A percentile compares a stretch with the other conserved stretches of the same genome.
These are phyloP conservation scores for Dryas iulia DNA, from an alignment of 1,140 invertebrate species.

Conservation along the genomic window DNA sequence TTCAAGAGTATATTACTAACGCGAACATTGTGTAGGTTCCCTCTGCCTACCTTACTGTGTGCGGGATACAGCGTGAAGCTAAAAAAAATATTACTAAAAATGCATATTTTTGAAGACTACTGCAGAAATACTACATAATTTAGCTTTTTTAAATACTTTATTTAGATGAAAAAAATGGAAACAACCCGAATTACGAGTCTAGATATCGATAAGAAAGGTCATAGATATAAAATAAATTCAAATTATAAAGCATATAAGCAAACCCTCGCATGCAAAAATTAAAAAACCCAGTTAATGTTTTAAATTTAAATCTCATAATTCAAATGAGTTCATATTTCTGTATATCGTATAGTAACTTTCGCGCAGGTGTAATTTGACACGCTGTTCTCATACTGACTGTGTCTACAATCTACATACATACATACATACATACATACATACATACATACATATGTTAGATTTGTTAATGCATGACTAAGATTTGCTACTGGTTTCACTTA, in stretches of 20 bases:
- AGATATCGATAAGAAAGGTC: too few species aligned
- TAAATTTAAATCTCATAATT: not conserved
- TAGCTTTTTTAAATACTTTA: too few species aligned
- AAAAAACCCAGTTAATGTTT: not conserved
- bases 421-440: not conserved
- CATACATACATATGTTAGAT: not conserved
- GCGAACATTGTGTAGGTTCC: too few species aligned
- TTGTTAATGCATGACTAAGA: slow-evolving; percentile 2
- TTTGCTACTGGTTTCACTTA: not conserved
- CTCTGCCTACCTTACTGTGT: too few species aligned
- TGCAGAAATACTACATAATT: too few species aligned
- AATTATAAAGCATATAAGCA: not conserved
- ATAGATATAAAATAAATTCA: too few species aligned
- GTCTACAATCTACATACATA: not conserved
- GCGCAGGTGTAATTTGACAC: slow-evolving; percentile 6
- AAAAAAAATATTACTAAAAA: too few species aligned
- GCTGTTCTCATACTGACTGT: not conserved
- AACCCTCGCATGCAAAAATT: not conserved
- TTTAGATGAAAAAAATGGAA: too few species aligned
- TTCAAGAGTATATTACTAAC: too few species aligned
- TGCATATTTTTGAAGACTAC: too few species aligned
- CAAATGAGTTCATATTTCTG: slow-evolving; percentile 3
- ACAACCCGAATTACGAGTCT: too few species aligned
- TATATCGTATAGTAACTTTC: slow-evolving; percentile 3
- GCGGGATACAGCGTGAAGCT: too few species aligned